Percentiles rank a stretch among this genome's conserved stretches.
phyloP scores from a whole-genome alignment of 2,888 invertebrate genomes.

The Drosophila atroscutellata region DNA sequence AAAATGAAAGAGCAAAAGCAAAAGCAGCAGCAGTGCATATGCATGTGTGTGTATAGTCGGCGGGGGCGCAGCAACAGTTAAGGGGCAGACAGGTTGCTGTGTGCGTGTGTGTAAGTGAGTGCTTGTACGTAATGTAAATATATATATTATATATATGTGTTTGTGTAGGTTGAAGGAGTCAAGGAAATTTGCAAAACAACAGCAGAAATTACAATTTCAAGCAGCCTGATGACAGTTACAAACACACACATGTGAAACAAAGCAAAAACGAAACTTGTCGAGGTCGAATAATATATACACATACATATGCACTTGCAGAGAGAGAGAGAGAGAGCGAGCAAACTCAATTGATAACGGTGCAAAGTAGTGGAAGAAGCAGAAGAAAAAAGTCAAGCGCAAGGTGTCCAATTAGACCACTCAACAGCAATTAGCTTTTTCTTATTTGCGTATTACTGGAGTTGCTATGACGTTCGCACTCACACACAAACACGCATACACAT shows the following conservation, averaged over 20 bases:
- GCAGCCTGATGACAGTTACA: constrained; percentile 60
- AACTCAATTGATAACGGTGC: constrained; percentile 66
- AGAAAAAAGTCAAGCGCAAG: constrained; percentile 65
- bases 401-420: constrained; percentile 76
- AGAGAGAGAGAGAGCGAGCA: constrained; percentile 44
- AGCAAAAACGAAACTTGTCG: constrained; percentile 66
- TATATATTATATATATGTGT: constrained; percentile 11
- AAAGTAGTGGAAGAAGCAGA: constrained; percentile 6
- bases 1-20: constrained; percentile 40
- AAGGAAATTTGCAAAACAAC: constrained; percentile 63
- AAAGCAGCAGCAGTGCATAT: constrained; percentile 32
- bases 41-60: constrained; percentile 30
- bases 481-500: constrained; percentile 21
- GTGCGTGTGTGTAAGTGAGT: constrained; percentile 35
- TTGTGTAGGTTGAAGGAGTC: constrained; percentile 66
- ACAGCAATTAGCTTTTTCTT: constrained; percentile 67
- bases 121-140: constrained; percentile 16
- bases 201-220: constrained; percentile 56
- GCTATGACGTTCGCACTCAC: constrained; percentile 69
- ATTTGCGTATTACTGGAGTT: constrained; percentile 78
- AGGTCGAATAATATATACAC: constrained; percentile 57
- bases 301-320: constrained; percentile 6
- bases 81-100: constrained; percentile 62
- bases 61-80: constrained; percentile 77
- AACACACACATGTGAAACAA: constrained; percentile 9